Percentiles rank a stretch among this genome's conserved stretches.
These are phyloP conservation scores for Brachionus paranguensis DNA, from an alignment of 1,140 invertebrate genomes.

Conservation along the genomic window DNA sequence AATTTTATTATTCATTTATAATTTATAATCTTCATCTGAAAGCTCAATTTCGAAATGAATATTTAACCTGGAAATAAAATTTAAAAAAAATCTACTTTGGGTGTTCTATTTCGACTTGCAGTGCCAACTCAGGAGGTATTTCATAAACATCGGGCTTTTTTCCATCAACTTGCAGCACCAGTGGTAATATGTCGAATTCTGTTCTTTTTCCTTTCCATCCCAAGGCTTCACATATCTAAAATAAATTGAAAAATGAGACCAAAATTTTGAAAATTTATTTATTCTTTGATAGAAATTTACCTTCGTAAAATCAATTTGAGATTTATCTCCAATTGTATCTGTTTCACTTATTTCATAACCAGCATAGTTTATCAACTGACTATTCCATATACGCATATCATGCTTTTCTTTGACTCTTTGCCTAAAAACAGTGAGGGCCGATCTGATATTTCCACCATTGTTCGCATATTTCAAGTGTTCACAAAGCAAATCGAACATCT, in stretches of 20 bases:
- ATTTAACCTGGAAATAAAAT: neutral
- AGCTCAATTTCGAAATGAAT: too few relatives aligned
- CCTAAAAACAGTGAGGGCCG: conserved; percentile 86
- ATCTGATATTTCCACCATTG: conserved; percentile 91
- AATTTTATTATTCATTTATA: too few relatives aligned
- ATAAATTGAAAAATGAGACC: too few relatives aligned
- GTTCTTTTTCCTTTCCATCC: conserved; percentile 68
- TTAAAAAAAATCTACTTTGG: conserved; percentile 71
- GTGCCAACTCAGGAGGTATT: conserved; percentile 76
- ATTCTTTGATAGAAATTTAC: conserved; percentile 55
- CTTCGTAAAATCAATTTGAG: conserved; percentile 78
- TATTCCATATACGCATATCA: conserved; percentile 83
- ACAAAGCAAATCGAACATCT: conserved; percentile 89
- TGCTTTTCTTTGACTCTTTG: conserved; percentile 72
- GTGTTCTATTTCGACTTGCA: conserved; percentile 77
- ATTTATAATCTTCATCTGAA: too few relatives aligned
- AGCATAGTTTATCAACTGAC: conserved; percentile 77
- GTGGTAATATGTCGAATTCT: conserved; percentile 77
- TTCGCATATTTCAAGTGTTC: conserved; percentile 94
- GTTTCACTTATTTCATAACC: conserved; percentile 63
- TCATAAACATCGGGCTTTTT: conserved; percentile 85
- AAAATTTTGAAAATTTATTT: conserved; percentile 32
- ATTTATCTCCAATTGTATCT: conserved; percentile 52
- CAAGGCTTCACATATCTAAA: conserved; percentile 75
- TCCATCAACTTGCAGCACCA: conserved; percentile 83